phyloP scores from a whole-genome alignment of 2,888 invertebrate species.

The Spodoptera exigua region DNA sequence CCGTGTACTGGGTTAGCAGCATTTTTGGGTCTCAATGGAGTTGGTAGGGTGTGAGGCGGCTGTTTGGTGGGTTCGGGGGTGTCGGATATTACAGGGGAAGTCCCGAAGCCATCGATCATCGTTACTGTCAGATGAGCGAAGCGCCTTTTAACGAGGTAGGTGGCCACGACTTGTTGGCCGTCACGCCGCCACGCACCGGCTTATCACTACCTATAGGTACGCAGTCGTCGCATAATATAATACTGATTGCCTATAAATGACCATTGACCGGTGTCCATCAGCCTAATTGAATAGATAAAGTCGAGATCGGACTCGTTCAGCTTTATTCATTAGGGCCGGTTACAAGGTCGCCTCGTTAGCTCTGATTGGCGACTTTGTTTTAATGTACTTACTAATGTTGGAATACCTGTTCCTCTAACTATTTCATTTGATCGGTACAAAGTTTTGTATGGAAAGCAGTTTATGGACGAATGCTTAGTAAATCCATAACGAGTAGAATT shows the following conservation, averaged over 20 bases:
- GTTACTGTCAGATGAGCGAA: slow-evolving; percentile 81
- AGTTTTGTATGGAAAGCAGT: slow-evolving; percentile 1
- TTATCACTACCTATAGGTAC: slow-evolving; percentile 42
- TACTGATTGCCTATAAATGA: slow-evolving; percentile 44
- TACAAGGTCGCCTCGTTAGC: slow-evolving; percentile 36
- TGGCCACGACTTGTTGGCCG: slow-evolving; percentile 64
- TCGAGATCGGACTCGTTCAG: slow-evolving; percentile 38
- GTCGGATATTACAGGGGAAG: slow-evolving; percentile 83
- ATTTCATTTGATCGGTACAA: not conserved
- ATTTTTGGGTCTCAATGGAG: slow-evolving; percentile 51
- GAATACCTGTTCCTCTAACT: slow-evolving; percentile 1
- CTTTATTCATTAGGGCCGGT: slow-evolving; percentile 42
- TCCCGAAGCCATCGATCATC: slow-evolving; percentile 81
- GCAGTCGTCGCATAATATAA: slow-evolving; percentile 40
- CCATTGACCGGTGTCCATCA: slow-evolving; percentile 49
- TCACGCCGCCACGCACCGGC: slow-evolving; percentile 36
- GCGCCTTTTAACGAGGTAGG: slow-evolving; percentile 79
- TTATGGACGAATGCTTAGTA: not conserved
- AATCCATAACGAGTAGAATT: not conserved
- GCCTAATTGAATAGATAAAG: slow-evolving; percentile 54
- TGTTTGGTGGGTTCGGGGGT: slow-evolving; percentile 59
- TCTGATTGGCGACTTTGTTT: slow-evolving; percentile 43
- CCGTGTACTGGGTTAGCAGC: slow-evolving; percentile 33
- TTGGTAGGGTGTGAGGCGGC: slow-evolving; percentile 42
- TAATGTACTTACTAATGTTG: slow-evolving; percentile 7